phyloP scores from a whole-genome alignment of 1,140 invertebrate species.

The Drosophila murphyi region DNA sequence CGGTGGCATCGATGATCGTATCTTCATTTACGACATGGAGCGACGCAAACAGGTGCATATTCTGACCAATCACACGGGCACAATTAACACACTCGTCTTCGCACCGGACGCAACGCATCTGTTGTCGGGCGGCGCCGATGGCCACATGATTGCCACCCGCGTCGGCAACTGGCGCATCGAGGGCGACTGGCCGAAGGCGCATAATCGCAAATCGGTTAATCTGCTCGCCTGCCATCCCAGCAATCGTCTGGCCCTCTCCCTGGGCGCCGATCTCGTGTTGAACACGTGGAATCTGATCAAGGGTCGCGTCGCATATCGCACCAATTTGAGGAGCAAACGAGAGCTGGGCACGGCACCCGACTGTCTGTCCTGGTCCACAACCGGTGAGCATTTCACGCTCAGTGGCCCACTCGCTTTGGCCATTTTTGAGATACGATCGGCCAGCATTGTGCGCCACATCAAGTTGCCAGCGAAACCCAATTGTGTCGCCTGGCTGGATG shows the following conservation, averaged over 20 bases:
- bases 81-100: constrained; percentile 91
- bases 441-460: constrained; percentile 87
- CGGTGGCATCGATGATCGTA: constrained; percentile 95
- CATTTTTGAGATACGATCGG: constrained; percentile 91
- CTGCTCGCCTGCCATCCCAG: constrained; percentile 93
- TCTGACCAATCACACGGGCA: constrained; percentile 92
- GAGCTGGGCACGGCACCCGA: constrained; percentile 85
- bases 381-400: constrained; percentile 90
- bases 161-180: constrained; percentile 93
- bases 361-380: constrained; percentile 88
- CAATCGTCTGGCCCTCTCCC: constrained; percentile 94
- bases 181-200: constrained; percentile 90
- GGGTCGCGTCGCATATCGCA: constrained; percentile 92
- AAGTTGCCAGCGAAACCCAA: constrained; percentile 88
- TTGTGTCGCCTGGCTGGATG: constrained; percentile 87
- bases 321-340: constrained; percentile 90
- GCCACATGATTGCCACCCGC: constrained; percentile 91
- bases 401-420: constrained; percentile 89
- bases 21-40: constrained; percentile 93
- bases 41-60: constrained; percentile 89
- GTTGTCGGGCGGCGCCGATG: constrained; percentile 93
- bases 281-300: constrained; percentile 97
- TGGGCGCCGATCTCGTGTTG: constrained; percentile 93
- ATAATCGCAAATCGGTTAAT: constrained; percentile 89
- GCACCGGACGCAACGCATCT: constrained; percentile 91